Evolutionary conservation across 1,140 invertebrate species (phyloP).

Genomic region (Drosophila nikananu): DNA sequence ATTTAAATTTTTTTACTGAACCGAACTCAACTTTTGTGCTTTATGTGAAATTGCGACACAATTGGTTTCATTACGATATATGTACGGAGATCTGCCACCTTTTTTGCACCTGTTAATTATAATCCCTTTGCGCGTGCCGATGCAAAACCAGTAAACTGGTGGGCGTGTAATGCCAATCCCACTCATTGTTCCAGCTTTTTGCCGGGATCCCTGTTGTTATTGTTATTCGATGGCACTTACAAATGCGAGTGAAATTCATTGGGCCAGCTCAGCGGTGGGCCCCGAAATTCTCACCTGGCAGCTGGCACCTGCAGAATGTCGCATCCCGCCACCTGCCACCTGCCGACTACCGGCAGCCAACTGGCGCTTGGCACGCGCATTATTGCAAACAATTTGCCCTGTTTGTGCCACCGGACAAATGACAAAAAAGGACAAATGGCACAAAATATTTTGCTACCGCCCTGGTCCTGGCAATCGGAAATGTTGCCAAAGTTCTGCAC

Average conservation of each 20-base stretch:
- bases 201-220: conserved; percentile 26
- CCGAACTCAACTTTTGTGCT: conserved; percentile 7
- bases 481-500: conserved; percentile 78
- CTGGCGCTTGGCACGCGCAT: conserved; percentile 69
- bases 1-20: conserved; percentile 1
- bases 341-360: conserved; percentile 33
- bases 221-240: conserved; percentile 54
- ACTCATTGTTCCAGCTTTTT: conserved; percentile 29
- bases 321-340: conserved; percentile 11
- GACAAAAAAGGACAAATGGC: conserved; percentile 61
- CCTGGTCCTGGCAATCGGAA: conserved; percentile 68
- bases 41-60: conserved; percentile 3
- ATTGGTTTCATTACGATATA: conserved; percentile 25
- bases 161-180: conserved; percentile 37
- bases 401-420: conserved; percentile 77
- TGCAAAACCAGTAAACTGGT: conserved; percentile 29
- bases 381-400: conserved; percentile 82
- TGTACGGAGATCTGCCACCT: conserved; percentile 11
- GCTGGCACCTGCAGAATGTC: conserved; percentile 24
- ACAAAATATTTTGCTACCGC: conserved; percentile 44
- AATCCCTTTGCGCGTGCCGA: conserved; percentile 4
- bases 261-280: conserved; percentile 31
- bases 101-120: conserved; percentile 44
- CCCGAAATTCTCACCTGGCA: conserved; percentile 32
- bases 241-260: conserved; percentile 72